Conservation (phyloP, 1,140 invertebrate species). For the Phymorhynchus buccinoides region DNA sequence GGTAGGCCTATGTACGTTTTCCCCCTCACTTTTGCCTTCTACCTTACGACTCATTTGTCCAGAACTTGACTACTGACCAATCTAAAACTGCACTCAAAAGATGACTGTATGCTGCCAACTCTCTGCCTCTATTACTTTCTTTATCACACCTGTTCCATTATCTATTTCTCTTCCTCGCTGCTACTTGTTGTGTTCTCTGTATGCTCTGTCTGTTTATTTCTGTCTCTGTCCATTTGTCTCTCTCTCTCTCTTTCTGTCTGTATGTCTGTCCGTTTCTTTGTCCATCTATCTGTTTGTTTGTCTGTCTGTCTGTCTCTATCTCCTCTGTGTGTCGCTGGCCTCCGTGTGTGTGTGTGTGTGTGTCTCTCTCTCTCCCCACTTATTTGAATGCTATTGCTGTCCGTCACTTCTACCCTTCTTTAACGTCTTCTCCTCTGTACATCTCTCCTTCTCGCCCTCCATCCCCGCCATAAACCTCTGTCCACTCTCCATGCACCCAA, state of each 20-base stretch:
- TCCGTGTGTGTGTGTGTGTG: not conserved
- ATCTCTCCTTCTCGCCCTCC: not conserved
- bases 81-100: no score
- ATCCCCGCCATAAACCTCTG: not conserved
- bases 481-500: not conserved
- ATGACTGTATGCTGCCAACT: not conserved
- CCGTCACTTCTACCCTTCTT: not conserved
- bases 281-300: no score
- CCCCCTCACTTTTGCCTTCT: no score
- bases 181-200: not conserved
- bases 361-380: not conserved
- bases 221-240: not conserved
- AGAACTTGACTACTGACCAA: no score
- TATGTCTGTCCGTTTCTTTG: not conserved
- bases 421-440: not conserved
- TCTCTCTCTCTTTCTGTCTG: constrained; percentile 12
- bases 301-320: not conserved
- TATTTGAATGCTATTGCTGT: not conserved
- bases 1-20: no score
- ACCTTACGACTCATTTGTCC: no score
- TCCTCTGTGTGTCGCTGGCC: not conserved
- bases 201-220: not conserved
- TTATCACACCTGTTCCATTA: not conserved
- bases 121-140: not conserved
- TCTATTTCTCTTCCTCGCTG: not conserved